Base-by-base conservation (phyloP, 2,888 invertebrate species). In the Tetragnatha montana region DNA sequence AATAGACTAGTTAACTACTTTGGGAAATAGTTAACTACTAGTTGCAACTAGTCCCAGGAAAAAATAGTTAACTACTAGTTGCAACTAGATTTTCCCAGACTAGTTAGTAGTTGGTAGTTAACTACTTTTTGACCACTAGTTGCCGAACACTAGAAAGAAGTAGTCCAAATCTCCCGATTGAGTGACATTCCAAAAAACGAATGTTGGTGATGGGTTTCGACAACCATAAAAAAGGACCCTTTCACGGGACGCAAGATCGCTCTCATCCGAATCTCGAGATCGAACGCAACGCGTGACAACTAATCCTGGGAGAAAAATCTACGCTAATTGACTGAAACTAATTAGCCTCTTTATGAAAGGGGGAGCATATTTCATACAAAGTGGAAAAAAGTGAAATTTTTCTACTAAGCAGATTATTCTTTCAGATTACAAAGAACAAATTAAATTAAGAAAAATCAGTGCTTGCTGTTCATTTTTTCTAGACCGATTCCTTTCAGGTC, bases 281-380 rank as follows among this genome's bases (percentile, higher is more conserved):
- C 60, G 78, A 60, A 60, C 21, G 60, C 21, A 35, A 21, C 21
- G 51, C 78, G 60, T 78, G 78, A 78, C 60, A 78, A 60, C 51
- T 78, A 78, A 78, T 78, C 78, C 78, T 60, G 14, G 14, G 78
- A 22, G 60, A 78, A 22, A 60, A 60, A 60, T 78, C 60, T 21
- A 51, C 51, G 14, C 51, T 78, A 78, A 78, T 78, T 78, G 78
- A 78, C 60, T 78, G 78, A 78, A 78, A 68, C 78, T 78, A 78
- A 78, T 78, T 78, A 78, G 60, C 22, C 78, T 68, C 78, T 51
- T 60, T 60, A 60, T 21, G 22, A 35, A 21, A 8, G 78, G 14
- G 78, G 60, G 22, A 78, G 60, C 78, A 78, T 78, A 78, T 78
- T 78, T 78, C 78, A 78, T 78, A 60, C 60, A 60, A 60, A 60